Evolutionary conservation across 2,113 vertebrate genomes (phyloP), one percentile per base, ranked within the genome.

Genomic region (Daphoenositta chrysoptera): DNA sequence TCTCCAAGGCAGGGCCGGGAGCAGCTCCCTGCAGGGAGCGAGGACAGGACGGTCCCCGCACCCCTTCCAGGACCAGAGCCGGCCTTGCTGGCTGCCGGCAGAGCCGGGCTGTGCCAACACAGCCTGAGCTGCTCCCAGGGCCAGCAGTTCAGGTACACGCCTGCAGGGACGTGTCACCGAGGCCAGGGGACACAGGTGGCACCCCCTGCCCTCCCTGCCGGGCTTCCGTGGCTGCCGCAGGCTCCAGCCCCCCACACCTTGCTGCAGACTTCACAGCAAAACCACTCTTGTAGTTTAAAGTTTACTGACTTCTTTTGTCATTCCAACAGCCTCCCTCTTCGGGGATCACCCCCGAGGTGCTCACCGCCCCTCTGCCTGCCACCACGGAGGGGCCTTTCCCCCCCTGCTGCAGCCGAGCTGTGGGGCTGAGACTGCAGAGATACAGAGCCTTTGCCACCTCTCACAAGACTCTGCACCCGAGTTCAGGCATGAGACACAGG

Each of bases 101-200:
- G 39, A 39, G 64, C 40, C 40, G 17, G 7, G 30, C 13, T 64
- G 42, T 1, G 9, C 18, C 33, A 24, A 27, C 42, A 18, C 23
- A 2, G 2, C 0, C 0, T 0, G 44, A 4, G 0, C 2, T 2
- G 1, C 13, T 60, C 8, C 33, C 23, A 10, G 44, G 17, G 18
- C 1, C 1, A 45, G 54, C 75, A n/a, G 20, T 9, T n/a, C 2
- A 7, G 22, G 3, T 4, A 8, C 30, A 5, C 9, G 7, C 68
- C 2, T 10, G 21, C 7, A 21, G 50, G 30, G 35, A 42, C 15
- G 15, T n/a, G n/a, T n/a, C n/a, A n/a, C 72, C 3, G 11, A 27
- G 21, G 40, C 50, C 35, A 1, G 10, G 35, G 30, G 85, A 24
- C 56, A 53, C 8, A 28, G 24, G n/a, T 11, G 76, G 8, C 81